Percentiles rank a stretch among this genome's conserved stretches.
Conservation (phyloP, 1,140 invertebrate species). For the Battus philenor region DNA sequence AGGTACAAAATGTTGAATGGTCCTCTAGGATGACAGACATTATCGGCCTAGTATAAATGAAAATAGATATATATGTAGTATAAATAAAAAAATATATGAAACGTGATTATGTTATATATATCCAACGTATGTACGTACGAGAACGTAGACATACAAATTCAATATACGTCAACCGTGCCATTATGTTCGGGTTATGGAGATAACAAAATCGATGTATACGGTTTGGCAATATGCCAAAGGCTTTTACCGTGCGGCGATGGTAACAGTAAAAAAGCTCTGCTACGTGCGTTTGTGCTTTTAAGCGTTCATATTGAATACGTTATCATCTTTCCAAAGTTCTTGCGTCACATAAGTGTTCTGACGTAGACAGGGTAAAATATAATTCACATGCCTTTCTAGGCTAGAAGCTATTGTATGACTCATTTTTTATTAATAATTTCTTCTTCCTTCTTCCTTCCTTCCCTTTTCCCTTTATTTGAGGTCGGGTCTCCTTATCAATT, state of each 20-base stretch:
- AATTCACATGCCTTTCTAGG: no score
- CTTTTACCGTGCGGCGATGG: slow-evolving; percentile 24
- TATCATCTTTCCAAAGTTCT: no score
- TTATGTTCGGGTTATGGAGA: slow-evolving; percentile 21
- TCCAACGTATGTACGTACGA: background rate
- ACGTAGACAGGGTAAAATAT: no score
- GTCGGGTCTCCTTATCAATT: no score
- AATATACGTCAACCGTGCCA: slow-evolving; percentile 21
- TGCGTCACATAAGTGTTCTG: no score
- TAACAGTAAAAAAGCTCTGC: slow-evolving; percentile 24
- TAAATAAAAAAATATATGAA: background rate
- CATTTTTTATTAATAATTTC: no score
- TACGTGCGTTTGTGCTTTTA: no score
- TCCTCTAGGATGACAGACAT: background rate
- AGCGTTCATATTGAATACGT: no score
- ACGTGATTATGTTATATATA: background rate
- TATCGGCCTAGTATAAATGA: background rate
- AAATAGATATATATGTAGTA: background rate
- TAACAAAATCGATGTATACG: slow-evolving; percentile 23
- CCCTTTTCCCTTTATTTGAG: no score
- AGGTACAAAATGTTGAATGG: no score
- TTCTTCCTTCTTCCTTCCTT: no score
- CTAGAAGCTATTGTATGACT: no score
- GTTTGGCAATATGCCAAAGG: slow-evolving; percentile 27
- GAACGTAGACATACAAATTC: slow-evolving; percentile 12